phyloP scores from a whole-genome alignment of 2,888 invertebrate genomes.

The Leucozona laternaria region DNA sequence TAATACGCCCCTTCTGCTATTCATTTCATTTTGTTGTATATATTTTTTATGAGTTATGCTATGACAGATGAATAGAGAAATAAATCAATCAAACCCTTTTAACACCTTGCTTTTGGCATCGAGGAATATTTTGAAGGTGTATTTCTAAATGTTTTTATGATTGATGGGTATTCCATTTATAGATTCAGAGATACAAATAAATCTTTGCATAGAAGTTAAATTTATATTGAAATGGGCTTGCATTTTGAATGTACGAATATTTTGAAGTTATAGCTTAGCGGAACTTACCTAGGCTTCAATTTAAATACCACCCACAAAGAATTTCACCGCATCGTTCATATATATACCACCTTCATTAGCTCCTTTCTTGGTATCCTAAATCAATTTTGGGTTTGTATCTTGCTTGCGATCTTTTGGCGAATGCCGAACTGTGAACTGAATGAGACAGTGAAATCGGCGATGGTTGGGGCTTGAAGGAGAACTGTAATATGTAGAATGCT shows the following conservation, averaged over 20 bases:
- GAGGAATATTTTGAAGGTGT: not conserved
- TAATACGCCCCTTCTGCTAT: constrained; percentile 3
- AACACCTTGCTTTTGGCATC: not conserved
- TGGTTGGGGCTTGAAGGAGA: not conserved
- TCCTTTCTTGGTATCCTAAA: not conserved
- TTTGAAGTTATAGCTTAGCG: not conserved
- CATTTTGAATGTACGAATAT: not conserved
- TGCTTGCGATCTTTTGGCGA: not conserved
- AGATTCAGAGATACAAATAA: not conserved
- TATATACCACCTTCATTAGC: not conserved
- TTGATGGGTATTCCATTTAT: not conserved
- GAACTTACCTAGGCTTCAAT: not conserved
- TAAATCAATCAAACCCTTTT: constrained; percentile 21
- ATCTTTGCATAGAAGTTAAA: not conserved
- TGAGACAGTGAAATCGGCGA: not conserved
- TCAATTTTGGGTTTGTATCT: not conserved
- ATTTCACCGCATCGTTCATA: not conserved
- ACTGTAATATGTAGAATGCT: too few relatives aligned
- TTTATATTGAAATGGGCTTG: not conserved
- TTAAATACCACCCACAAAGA: not conserved
- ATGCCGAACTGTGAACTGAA: not conserved
- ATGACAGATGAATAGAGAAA: constrained; percentile 6
- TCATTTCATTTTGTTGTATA: not conserved
- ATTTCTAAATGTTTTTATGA: not conserved
- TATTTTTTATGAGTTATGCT: not conserved